A percentile compares a stretch with the other conserved stretches of the same genome.
Conservation (phyloP, 2,797 vertebrate genomes). For the Staurois parvus region DNA sequence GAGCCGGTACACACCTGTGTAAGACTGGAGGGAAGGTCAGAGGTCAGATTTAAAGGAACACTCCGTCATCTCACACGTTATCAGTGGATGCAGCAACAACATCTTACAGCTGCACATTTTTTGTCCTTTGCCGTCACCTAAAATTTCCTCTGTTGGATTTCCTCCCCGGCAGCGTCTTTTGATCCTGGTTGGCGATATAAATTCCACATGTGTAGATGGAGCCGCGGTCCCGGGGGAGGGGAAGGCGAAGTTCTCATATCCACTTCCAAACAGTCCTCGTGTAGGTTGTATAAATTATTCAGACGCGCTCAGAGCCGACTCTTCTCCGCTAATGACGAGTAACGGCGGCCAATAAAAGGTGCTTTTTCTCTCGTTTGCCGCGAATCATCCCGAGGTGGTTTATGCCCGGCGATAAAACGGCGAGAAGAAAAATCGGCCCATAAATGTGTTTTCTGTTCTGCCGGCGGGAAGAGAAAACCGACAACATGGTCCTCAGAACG, state of each 20-base stretch:
- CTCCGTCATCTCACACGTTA: too few species aligned
- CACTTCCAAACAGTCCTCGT: constrained; percentile 17
- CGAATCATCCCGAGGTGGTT: constrained; percentile 15
- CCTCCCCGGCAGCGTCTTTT: too few species aligned
- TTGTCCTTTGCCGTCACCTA: too few species aligned
- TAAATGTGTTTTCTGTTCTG: constrained; percentile 17
- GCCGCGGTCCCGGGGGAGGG: constrained; percentile 1
- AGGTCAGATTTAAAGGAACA: too few species aligned
- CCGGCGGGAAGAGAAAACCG: too few species aligned
- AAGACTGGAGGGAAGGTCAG: too few species aligned
- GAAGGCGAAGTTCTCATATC: not conserved
- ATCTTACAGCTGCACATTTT: too few species aligned
- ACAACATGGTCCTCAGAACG: too few species aligned
- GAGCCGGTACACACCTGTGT: too few species aligned
- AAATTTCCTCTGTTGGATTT: too few species aligned
- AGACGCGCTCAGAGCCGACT: not conserved
- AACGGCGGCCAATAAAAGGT: constrained; percentile 38
- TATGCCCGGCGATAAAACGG: constrained; percentile 20
- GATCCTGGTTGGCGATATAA: not conserved
- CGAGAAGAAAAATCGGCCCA: constrained; percentile 8
- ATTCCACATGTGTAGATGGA: constrained; percentile 33
- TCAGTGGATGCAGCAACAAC: too few species aligned
- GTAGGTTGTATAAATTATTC: constrained; percentile 50
- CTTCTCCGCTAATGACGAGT: constrained; percentile 37
- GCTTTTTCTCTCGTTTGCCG: constrained; percentile 34